Evolutionary conservation across 2,888 invertebrate genomes (phyloP).

Genomic region (Netelia inedita): DNA sequence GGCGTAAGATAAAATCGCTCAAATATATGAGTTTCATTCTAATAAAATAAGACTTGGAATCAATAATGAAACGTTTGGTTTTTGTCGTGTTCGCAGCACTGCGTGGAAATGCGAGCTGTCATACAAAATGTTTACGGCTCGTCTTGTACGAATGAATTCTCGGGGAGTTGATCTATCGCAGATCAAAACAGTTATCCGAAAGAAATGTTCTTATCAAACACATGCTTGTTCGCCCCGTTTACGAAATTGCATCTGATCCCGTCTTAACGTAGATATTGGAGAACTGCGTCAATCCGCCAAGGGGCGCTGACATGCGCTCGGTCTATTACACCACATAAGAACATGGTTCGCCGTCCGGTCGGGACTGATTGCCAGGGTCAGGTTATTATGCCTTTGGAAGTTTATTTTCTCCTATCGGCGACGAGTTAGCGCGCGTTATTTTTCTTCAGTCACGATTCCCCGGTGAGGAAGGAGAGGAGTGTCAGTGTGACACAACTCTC

Average conservation of each 20-base stretch:
- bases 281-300: conserved; percentile 24
- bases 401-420: conserved; percentile 71
- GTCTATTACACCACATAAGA: conserved; percentile 57
- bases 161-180: too few species aligned
- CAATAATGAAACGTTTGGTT: too few species aligned
- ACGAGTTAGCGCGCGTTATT: conserved; percentile 34
- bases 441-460: conserved; percentile 18
- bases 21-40: too few species aligned
- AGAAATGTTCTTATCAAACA: too few species aligned
- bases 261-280: background rate
- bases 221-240: background rate
- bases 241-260: background rate
- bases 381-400: conserved; percentile 72
- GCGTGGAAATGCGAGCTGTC: too few species aligned
- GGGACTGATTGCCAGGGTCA: conserved; percentile 72
- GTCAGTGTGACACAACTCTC: conserved; percentile 62
- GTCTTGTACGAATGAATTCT: too few species aligned
- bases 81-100: too few species aligned
- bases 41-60: too few species aligned
- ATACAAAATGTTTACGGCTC: too few species aligned
- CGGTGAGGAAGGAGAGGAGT: conserved; percentile 55
- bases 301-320: conserved; percentile 44
- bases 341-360: conserved; percentile 58
- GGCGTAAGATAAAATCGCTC: too few species aligned
- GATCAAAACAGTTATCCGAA: too few species aligned